A percentile compares a stretch with the other conserved stretches of the same genome.
Evolutionary conservation across 2,888 invertebrate genomes (phyloP).

Genomic region (Hedychridium roseum): DNA sequence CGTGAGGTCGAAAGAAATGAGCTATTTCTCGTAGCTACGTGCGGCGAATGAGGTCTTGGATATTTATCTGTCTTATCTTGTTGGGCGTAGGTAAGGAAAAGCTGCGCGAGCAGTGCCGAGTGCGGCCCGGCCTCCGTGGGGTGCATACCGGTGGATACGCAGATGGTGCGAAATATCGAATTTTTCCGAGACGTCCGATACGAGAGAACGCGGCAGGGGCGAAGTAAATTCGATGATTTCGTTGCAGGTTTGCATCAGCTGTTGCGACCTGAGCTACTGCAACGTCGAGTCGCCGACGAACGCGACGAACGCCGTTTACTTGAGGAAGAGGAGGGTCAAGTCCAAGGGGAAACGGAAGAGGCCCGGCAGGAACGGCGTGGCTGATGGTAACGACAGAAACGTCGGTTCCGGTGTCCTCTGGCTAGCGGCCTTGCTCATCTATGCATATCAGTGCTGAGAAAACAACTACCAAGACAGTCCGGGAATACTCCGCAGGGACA

Average conservation of each 20-base stretch:
- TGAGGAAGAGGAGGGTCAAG: conserved; percentile 53
- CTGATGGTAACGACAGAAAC: conserved; percentile 14
- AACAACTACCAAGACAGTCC: too few species aligned
- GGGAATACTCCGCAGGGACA: too few species aligned
- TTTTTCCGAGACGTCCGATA: conserved; percentile 31
- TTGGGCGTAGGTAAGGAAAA: conserved; percentile 67
- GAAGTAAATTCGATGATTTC: conserved; percentile 57
- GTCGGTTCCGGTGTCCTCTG: conserved; percentile 39
- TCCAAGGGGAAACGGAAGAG: conserved; percentile 50
- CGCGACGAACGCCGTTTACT: conserved; percentile 67
- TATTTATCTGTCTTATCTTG: conserved; percentile 17
- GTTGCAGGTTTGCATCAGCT: conserved; percentile 71
- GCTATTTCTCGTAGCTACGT: too few species aligned
- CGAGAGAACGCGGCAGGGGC: conserved; percentile 25
- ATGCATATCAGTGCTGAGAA: conserved; percentile 57
- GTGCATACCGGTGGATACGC: conserved; percentile 70
- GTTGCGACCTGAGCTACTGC: conserved; percentile 72
- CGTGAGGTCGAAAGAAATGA: too few species aligned
- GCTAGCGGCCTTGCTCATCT: conserved; percentile 48
- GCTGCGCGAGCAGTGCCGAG: conserved; percentile 70
- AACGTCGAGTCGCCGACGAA: conserved; percentile 71
- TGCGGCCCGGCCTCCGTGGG: conserved; percentile 70
- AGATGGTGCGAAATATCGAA: conserved; percentile 66
- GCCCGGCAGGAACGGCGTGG: conserved; percentile 41
- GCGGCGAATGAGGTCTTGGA: too few species aligned